A percentile compares a stretch with the other conserved stretches of the same genome.
Evolutionary conservation across 2,888 invertebrate genomes (phyloP).

Genomic region (Nephrotoma guestfalica): DNA sequence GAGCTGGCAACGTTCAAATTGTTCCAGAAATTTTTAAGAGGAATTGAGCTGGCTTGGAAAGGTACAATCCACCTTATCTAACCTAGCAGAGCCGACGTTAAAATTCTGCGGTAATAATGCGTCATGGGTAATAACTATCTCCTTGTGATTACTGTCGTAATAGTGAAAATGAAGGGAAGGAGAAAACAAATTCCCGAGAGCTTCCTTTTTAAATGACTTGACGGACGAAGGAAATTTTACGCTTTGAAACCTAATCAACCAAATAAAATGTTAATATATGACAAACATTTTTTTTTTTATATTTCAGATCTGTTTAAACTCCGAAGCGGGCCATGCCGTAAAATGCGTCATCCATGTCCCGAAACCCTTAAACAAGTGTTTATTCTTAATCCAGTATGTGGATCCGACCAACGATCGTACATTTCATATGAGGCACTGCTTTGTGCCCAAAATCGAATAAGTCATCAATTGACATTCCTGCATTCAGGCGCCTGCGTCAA

Average conservation of each 20-base stretch:
- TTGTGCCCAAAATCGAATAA: constrained; percentile 17
- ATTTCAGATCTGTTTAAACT: background rate
- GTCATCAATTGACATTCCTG: constrained; percentile 11
- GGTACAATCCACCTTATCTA: too few species aligned
- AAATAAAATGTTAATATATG: background rate
- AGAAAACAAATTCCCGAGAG: too few species aligned
- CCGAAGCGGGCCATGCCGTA: constrained; percentile 15
- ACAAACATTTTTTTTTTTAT: background rate
- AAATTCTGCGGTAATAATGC: too few species aligned
- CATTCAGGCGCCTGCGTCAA: constrained; percentile 9
- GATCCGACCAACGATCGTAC: constrained; percentile 19
- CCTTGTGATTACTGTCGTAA: too few species aligned
- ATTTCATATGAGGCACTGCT: constrained; percentile 20
- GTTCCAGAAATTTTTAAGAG: too few species aligned
- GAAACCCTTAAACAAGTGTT: constrained; percentile 18
- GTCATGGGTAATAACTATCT: too few species aligned
- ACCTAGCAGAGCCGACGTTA: too few species aligned
- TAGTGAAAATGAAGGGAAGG: too few species aligned
- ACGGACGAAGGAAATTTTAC: background rate
- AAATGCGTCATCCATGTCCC: constrained; percentile 16
- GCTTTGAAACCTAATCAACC: too few species aligned
- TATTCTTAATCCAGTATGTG: constrained; percentile 20
- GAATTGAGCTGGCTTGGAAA: too few species aligned
- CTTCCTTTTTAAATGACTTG: too few species aligned
- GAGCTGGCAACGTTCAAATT: too few species aligned